These are phyloP conservation scores for Gadus chalcogrammus DNA, from an alignment of 2,113 vertebrate genomes.

Conservation along the genomic window DNA sequence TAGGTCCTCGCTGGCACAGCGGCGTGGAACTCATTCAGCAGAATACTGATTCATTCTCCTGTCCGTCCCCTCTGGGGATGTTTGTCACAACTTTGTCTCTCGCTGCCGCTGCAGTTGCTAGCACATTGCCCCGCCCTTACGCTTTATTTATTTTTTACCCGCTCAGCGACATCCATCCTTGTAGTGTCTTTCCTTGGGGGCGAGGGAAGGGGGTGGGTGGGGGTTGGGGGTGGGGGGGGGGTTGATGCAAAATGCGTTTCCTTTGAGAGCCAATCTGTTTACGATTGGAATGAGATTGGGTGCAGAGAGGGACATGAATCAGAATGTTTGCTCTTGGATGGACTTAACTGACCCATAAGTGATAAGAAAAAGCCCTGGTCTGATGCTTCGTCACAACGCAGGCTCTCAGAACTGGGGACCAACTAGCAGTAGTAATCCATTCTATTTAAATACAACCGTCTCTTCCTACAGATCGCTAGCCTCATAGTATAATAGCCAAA, in stretches of 20 bases:
- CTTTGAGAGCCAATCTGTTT: conserved; percentile 46
- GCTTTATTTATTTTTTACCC: background rate
- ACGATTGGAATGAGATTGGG: conserved; percentile 41
- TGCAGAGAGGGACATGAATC: conserved; percentile 36
- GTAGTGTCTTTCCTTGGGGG: conserved; percentile 12
- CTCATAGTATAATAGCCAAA: too few relatives aligned
- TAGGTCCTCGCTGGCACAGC: conserved; percentile 12
- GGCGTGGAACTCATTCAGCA: conserved; percentile 10
- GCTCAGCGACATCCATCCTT: conserved; percentile 17
- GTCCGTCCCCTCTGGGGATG: conserved; percentile 35
- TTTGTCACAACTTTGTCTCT: conserved; percentile 34
- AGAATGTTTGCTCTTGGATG: conserved; percentile 20
- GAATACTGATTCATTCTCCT: conserved; percentile 40
- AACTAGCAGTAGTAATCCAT: too few relatives aligned
- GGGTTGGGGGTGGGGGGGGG: too few relatives aligned
- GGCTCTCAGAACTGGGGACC: too few relatives aligned
- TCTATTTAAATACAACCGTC: too few relatives aligned
- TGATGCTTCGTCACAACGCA: too few relatives aligned
- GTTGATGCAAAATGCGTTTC: background rate
- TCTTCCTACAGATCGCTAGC: too few relatives aligned
- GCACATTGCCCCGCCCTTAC: conserved; percentile 23
- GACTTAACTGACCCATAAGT: too few relatives aligned
- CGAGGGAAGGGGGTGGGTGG: too few relatives aligned
- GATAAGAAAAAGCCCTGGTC: too few relatives aligned
- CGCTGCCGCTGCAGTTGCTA: conserved; percentile 7